A percentile compares a stretch with the other conserved stretches of the same genome.
These are phyloP conservation scores for Rapana venosa DNA, from an alignment of 2,888 invertebrate genomes.

Conservation along the genomic window DNA sequence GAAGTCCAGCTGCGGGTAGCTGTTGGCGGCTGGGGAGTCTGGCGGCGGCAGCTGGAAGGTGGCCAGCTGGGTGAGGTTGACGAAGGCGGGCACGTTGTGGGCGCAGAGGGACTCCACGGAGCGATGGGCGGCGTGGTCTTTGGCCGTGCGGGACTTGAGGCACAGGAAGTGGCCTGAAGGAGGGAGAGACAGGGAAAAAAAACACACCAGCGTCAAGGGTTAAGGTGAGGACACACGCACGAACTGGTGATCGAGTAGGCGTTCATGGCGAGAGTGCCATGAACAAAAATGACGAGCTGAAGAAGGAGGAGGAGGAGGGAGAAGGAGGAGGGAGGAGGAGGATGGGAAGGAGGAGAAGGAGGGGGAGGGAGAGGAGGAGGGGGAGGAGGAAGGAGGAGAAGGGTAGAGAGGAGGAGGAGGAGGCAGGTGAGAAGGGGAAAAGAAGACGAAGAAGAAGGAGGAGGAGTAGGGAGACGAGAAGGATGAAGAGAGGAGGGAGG, in stretches of 20 bases:
- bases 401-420: no score
- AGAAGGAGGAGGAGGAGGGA: neutral
- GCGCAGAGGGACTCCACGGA: conserved; percentile 59
- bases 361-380: no score
- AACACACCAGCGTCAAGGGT: neutral
- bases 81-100: conserved; percentile 59
- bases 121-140: conserved; percentile 61
- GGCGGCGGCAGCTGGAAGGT: conserved; percentile 56
- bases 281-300: neutral
- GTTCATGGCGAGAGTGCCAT: no score
- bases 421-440: no score
- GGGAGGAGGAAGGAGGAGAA: no score
- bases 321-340: no score
- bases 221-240: neutral
- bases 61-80: conserved; percentile 61
- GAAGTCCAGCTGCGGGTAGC: conserved; percentile 61
- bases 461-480: no score
- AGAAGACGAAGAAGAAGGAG: no score
- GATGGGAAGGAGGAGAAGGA: no score
- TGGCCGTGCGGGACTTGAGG: conserved; percentile 62
- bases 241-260: neutral
- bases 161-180: conserved; percentile 63
- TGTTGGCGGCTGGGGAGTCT: conserved; percentile 40
- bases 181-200: neutral
- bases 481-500: no score